phyloP scores from a whole-genome alignment of 2,797 vertebrate genomes.

The Parotocinclus haroldoi region DNA sequence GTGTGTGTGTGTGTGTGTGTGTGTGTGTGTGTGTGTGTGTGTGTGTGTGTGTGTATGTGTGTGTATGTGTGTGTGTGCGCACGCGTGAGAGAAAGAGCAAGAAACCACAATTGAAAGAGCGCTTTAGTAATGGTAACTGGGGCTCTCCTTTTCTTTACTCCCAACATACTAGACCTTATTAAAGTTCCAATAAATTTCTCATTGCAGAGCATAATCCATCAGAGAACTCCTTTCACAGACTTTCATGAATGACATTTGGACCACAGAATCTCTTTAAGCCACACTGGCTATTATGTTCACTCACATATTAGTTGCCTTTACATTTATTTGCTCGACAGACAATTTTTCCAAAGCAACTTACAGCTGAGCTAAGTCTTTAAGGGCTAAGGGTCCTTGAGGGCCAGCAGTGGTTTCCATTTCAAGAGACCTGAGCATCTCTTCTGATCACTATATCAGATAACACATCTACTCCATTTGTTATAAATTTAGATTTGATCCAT shows the following conservation, averaged over 20 bases:
- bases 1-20: conserved; percentile 32
- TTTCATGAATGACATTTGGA: conserved; percentile 49
- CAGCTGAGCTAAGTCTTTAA: too few species aligned
- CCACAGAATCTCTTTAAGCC: conserved; percentile 44
- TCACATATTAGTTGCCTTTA: conserved; percentile 33
- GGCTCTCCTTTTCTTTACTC: conserved; percentile 37
- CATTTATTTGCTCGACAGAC: background rate
- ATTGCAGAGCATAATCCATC: conserved; percentile 48
- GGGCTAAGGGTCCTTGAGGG: background rate
- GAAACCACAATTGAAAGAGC: conserved; percentile 26
- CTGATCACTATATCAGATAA: too few species aligned
- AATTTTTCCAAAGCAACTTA: background rate
- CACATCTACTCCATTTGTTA: too few species aligned
- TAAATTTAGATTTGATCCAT: too few species aligned
- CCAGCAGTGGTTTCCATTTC: too few species aligned
- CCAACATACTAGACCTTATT: conserved; percentile 16
- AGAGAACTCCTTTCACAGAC: conserved; percentile 45
- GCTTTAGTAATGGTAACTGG: conserved; percentile 34
- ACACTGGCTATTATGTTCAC: conserved; percentile 37
- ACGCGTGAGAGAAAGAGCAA: conserved; percentile 13
- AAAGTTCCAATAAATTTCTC: conserved; percentile 33
- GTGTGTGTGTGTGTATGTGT: conserved; percentile 11
- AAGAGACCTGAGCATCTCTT: too few species aligned
- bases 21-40: conserved; percentile 22
- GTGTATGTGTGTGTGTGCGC: conserved; percentile 24